phyloP scores from a whole-genome alignment of 2,113 vertebrate species.

The Nyctereutes procyonoides region DNA sequence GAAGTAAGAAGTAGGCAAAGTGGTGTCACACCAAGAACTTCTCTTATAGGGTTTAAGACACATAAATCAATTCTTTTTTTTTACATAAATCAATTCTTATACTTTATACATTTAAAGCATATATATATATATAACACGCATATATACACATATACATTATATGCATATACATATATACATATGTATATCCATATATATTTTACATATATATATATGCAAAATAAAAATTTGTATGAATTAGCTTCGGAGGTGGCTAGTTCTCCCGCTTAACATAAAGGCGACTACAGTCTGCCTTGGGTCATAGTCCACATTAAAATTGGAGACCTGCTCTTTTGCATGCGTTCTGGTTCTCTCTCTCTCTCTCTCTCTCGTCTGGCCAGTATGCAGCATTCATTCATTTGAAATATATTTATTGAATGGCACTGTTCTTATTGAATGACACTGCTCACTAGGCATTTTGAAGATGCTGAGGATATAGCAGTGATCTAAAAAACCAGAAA shows the following conservation, averaged over 20 bases:
- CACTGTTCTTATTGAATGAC: neutral
- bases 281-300: neutral
- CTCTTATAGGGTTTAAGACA: neutral
- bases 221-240: neutral
- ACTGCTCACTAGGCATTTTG: neutral
- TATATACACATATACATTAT: neutral
- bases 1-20: neutral
- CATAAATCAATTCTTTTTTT: neutral
- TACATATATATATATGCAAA: neutral
- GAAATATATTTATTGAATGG: neutral
- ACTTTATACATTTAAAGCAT: neutral
- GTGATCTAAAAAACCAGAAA: neutral
- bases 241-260: neutral
- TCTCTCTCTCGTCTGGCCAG: neutral
- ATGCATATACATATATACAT: too few relatives aligned
- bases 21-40: rapidly evolving
- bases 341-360: neutral
- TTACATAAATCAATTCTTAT: neutral
- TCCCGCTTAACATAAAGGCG: neutral
- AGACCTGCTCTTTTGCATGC: neutral
- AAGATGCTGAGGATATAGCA: neutral
- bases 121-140: neutral
- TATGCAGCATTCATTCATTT: neutral
- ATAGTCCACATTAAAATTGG: rapidly evolving
- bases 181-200: too few relatives aligned